Evolutionary conservation across 2,113 vertebrate genomes (phyloP), one percentile per base, ranked within the genome.

Genomic region (Pseudopodoces humilis): DNA sequence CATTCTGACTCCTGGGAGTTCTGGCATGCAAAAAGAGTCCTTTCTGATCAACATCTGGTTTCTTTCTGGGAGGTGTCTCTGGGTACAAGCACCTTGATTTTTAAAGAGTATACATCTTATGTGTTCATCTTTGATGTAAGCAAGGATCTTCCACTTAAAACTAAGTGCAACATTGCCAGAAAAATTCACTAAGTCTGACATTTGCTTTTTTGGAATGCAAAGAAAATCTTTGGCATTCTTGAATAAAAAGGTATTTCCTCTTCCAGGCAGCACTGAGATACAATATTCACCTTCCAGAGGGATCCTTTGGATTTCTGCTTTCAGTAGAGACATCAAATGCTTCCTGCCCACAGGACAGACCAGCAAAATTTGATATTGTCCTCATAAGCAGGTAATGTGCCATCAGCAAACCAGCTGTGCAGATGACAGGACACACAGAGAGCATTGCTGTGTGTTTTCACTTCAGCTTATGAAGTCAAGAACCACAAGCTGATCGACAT

Each of bases 251-350:
- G 0, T 2, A 90, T 80, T 83, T 62, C 19, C 35, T 92, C 70
- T 97, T 96, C 19, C 86, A 98, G 98, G 63, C 89, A 65, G 43
- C 56, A 63, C 47, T 97, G 83, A 97, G 63, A 86, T 98, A 97
- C 56, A 97, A 95, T 31, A 94, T 97, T 50, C 87, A 84, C 39
- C 95, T 97, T 69, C 87, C 92, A 53, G 83, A 96, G 19, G 94
- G 92, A 22, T 70, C 85, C 17, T 96, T 92, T 92, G 97, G 96
- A 67, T 97, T 97, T 84, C 90, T 27, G 0, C 92, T 98, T 30
- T 96, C 95, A 39, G 77, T 96, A 56, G 50, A 91, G 47, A 95
- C 88, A 31, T 62, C 92, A 63, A 96, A 96, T 22, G 89, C 70
- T 80, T 93, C 95, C 69, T 98, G 97, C 75, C 50, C 58, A 44